Conservation (phyloP, 2,888 invertebrate species). For the Syrphus vitripennis region DNA sequence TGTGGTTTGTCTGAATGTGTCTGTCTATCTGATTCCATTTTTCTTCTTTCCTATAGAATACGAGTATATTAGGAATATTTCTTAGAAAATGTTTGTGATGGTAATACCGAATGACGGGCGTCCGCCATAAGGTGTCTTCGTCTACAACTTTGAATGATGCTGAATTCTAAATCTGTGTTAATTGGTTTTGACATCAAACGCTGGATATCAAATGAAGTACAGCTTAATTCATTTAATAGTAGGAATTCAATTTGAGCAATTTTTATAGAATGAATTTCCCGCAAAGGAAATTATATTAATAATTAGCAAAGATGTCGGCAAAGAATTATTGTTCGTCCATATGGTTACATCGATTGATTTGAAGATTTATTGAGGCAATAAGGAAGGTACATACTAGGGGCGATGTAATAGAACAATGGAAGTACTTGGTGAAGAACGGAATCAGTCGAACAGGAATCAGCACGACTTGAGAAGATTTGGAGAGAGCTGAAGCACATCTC, state of each 20-base stretch:
- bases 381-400: no score
- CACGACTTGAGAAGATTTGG: no score
- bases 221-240: no score
- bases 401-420: no score
- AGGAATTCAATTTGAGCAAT: background rate
- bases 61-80: no score
- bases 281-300: constrained; percentile 17
- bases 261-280: constrained; percentile 8
- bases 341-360: background rate
- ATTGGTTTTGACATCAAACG: constrained; percentile 49
- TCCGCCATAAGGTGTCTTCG: constrained; percentile 26
- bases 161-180: constrained; percentile 31
- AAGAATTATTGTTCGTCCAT: constrained; percentile 25
- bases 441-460: no score
- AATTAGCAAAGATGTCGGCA: constrained; percentile 33
- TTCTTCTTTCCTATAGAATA: no score
- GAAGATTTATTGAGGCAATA: no score
- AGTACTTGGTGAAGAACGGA: no score
- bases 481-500: no score
- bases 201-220: background rate
- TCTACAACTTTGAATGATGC: background rate
- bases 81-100: background rate
- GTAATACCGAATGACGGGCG: background rate
- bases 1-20: background rate
- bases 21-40: background rate